Evolutionary conservation across 35 echinoderm and acorn worm genomes (phyloP).

Genomic region (Diadema setosum): DNA sequence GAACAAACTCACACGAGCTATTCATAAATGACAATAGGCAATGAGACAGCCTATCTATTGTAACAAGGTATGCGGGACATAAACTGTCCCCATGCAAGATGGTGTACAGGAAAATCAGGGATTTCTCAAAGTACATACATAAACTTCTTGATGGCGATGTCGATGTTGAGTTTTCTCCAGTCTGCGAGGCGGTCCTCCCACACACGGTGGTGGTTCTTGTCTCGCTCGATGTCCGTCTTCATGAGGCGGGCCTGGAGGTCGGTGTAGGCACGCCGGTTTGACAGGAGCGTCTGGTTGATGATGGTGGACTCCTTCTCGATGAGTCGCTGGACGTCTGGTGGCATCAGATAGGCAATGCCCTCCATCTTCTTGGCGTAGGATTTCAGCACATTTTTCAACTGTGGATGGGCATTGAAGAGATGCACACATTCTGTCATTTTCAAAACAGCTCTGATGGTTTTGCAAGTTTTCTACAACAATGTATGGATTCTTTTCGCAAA

Average conservation of each 20-base stretch:
- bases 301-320: slow-evolving; percentile 88
- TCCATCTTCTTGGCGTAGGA: slow-evolving; percentile 88
- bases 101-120: too few species aligned
- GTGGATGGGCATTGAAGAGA: too few species aligned
- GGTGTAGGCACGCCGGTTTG: slow-evolving; percentile 78
- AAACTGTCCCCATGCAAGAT: too few species aligned
- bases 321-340: slow-evolving; percentile 85
- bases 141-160: slow-evolving; percentile 75
- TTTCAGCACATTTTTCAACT: slow-evolving; percentile 77
- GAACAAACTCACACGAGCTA: too few species aligned
- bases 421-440: too few species aligned
- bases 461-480: too few species aligned
- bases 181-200: slow-evolving; percentile 82
- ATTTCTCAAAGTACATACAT: slow-evolving; percentile 70
- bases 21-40: too few species aligned
- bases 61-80: too few species aligned
- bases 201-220: slow-evolving; percentile 71
- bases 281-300: slow-evolving; percentile 88
- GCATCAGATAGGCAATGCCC: slow-evolving; percentile 81
- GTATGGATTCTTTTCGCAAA: too few species aligned
- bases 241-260: slow-evolving; percentile 75
- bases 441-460: too few species aligned
- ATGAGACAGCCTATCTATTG: too few species aligned
- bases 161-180: slow-evolving; percentile 87
- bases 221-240: slow-evolving; percentile 95